These are phyloP conservation scores for Scophthalmus maximus DNA, from an alignment of 2,113 vertebrate genomes.

Conservation along the genomic window DNA sequence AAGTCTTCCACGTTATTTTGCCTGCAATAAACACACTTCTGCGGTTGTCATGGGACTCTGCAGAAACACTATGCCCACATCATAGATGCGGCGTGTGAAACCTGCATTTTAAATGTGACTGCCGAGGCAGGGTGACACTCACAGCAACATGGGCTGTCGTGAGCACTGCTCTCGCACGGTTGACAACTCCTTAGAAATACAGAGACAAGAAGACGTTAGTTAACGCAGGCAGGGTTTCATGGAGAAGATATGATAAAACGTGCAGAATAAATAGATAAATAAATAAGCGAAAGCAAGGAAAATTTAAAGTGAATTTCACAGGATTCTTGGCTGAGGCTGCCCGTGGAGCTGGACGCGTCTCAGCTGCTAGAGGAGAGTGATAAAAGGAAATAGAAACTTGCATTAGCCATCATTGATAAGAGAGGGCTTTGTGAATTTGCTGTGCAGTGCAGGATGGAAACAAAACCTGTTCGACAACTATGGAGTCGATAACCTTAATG, in stretches of 20 bases:
- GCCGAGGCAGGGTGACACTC: background rate
- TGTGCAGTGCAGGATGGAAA: background rate
- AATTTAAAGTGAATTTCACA: constrained; percentile 31
- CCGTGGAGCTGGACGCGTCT: constrained; percentile 31
- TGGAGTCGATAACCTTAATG: constrained; percentile 7
- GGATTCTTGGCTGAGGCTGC: constrained; percentile 21
- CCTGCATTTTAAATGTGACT: constrained; percentile 30
- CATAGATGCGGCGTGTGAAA: constrained; percentile 34
- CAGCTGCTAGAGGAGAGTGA: constrained; percentile 27
- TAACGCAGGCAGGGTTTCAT: background rate
- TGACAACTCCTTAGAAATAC: background rate
- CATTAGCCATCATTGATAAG: background rate
- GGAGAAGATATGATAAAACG: background rate
- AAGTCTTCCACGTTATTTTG: background rate
- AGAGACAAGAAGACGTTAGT: background rate
- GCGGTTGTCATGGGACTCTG: background rate
- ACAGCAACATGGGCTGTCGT: constrained; percentile 7
- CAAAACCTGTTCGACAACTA: background rate
- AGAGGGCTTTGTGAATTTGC: constrained; percentile 5
- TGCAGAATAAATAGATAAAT: background rate
- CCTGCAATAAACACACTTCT: background rate
- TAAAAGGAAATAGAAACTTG: constrained; percentile 15
- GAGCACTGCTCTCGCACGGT: background rate
- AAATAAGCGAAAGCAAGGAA: background rate
- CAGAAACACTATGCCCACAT: constrained; percentile 14